phyloP scores from a whole-genome alignment of 1,140 invertebrate species.

The Scylla paramamosain region DNA sequence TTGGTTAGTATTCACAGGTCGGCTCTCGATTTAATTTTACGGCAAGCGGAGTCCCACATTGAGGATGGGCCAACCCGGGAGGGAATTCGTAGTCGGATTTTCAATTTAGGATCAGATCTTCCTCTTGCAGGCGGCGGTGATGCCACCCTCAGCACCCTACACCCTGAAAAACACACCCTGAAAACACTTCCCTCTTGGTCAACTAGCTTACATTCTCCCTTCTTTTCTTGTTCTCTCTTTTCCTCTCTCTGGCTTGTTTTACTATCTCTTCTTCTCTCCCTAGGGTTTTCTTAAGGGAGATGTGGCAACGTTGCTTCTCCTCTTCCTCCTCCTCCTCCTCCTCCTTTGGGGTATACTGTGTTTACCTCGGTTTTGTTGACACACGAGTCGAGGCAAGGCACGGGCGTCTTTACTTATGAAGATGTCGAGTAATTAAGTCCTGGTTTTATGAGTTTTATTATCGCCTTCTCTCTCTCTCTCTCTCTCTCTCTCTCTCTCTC shows the following conservation, averaged over 20 bases:
- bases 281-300: too few relatives aligned
- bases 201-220: neutral
- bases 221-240: neutral
- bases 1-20: neutral
- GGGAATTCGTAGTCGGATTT: neutral
- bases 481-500: too few relatives aligned
- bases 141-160: neutral
- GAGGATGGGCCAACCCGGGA: neutral
- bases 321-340: neutral
- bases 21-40: neutral
- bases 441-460: constrained; percentile 5
- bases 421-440: constrained; percentile 2
- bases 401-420: neutral
- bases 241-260: too few relatives aligned
- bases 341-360: neutral
- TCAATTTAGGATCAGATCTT: neutral
- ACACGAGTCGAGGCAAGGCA: neutral
- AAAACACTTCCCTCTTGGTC: too few relatives aligned
- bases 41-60: neutral
- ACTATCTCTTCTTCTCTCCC: too few relatives aligned
- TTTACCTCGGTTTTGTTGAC: neutral
- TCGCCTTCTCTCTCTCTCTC: neutral
- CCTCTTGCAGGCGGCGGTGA: neutral
- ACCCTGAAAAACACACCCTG: too few relatives aligned
- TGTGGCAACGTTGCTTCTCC: neutral